Base-by-base conservation (phyloP, 1,140 invertebrate genomes). In the Eupeodes corollae region DNA sequence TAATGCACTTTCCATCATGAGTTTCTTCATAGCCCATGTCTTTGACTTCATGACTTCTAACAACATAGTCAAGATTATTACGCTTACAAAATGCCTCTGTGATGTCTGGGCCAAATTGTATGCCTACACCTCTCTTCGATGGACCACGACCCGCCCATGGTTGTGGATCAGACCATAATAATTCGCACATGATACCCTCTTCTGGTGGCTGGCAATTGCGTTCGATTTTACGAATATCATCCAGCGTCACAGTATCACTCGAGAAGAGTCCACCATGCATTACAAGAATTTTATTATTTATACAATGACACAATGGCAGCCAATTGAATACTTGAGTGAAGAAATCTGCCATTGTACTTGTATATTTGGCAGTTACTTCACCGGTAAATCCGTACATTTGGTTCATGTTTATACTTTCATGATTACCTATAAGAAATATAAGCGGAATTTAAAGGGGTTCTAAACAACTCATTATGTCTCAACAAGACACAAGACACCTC, bases 361-460 rank as follows among this genome's bases (percentile, higher is more conserved):
- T 88, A 69, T 91, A 99, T 71, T 99, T 99, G 6, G 87, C 80
- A 60, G 91, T 92, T 0, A 98, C 94, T 77, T 99, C 95, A 3
- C 94, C 94, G 57, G 94, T 88, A 75, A 99, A 98, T 15, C 95
- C 95, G 70, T 98, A 99, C 86, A 98, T 96, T 72, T 97, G 91
- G 73, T 99, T 99, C 95, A 99, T 99, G 13, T 87, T 94, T 16
- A 85, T 79, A 58, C 90, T 96, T 67, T 99, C 96, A 69, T 99
- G 96, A 70, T 99, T 99, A 31, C 94, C 91, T 93, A 64, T 12
- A 72, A 72, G 56, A 44, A 56, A 50, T 47, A 47, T 26, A 33
- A 18, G 42, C 21, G 21, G 8, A 26, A n/a, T n/a, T n/a, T n/a
- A 40, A 48, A 50, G 31, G 21, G 21, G 8, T 26, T 26, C 8